A percentile compares a stretch with the other conserved stretches of the same genome.
Evolutionary conservation across 1,140 invertebrate species (phyloP).

Genomic region (Rhysida immarginata): DNA sequence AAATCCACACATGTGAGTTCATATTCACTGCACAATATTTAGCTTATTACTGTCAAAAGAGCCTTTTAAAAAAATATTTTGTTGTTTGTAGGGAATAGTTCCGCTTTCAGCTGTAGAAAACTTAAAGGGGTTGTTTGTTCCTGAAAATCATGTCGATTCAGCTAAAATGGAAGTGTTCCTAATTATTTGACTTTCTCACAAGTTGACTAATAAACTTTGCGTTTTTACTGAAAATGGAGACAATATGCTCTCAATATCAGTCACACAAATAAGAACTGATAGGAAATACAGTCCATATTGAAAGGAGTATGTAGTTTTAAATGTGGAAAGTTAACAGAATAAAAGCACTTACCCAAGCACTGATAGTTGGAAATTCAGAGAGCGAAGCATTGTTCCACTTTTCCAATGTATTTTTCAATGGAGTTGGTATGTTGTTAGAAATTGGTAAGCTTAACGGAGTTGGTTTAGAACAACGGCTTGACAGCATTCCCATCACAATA

Average conservation of each 20-base stretch:
- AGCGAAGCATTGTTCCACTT: conserved; percentile 43
- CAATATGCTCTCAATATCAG: too few species aligned
- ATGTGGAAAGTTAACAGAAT: too few species aligned
- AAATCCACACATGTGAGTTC: conserved; percentile 40
- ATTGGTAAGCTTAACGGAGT: conserved; percentile 33
- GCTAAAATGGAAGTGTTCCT: conserved; percentile 54
- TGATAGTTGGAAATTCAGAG: conserved; percentile 34
- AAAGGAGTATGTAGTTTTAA: too few species aligned
- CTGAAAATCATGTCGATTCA: conserved; percentile 41
- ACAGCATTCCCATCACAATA: conserved; percentile 41
- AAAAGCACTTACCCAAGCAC: conserved; percentile 27
- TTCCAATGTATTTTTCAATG: conserved; percentile 35
- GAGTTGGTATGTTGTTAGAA: conserved; percentile 25
- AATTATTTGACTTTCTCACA: too few species aligned
- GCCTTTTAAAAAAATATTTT: not conserved
- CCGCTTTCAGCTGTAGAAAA: conserved; percentile 34
- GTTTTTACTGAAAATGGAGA: too few species aligned
- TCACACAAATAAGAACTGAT: too few species aligned
- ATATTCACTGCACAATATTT: not conserved
- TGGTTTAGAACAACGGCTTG: conserved; percentile 34
- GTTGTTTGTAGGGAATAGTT: conserved; percentile 23
- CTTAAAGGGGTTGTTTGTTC: conserved; percentile 72
- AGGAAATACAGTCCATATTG: too few species aligned
- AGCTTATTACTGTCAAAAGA: conserved; percentile 16
- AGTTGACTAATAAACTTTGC: too few species aligned